Percentiles rank a stretch among this genome's conserved stretches.
These are phyloP conservation scores for Poecilia velifera DNA, from an alignment of 2,797 vertebrate genomes.

Conservation along the genomic window DNA sequence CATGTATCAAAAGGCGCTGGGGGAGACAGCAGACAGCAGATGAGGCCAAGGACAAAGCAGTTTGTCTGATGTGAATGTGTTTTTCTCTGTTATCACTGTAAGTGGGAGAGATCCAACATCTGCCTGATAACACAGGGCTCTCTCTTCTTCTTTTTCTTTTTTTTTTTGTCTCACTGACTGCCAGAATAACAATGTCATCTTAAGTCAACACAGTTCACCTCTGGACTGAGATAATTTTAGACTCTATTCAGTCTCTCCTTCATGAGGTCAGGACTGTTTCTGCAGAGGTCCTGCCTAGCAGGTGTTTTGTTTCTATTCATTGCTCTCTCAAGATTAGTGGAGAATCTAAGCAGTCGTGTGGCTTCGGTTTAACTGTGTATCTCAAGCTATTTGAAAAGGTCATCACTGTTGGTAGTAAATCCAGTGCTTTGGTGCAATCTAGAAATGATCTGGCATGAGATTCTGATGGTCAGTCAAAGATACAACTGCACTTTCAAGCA, in stretches of 20 bases:
- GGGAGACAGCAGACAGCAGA: conserved; percentile 44
- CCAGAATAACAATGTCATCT: conserved; percentile 45
- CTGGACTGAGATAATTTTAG: conserved; percentile 33
- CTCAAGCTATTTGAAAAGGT: not conserved
- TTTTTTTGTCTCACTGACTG: conserved; percentile 25
- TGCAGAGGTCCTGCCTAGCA: conserved; percentile 26
- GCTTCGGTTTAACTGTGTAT: not conserved
- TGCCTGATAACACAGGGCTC: conserved; percentile 54
- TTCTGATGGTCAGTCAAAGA: not conserved
- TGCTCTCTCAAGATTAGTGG: not conserved
- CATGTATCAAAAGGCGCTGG: conserved; percentile 41
- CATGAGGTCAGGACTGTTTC: conserved; percentile 37
- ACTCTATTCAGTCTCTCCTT: conserved; percentile 18
- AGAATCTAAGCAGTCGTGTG: not conserved
- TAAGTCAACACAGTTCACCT: conserved; percentile 46
- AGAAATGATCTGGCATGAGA: not conserved
- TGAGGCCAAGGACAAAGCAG: conserved; percentile 54
- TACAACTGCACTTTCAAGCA: not conserved
- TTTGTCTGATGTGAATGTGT: conserved; percentile 67
- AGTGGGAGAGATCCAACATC: conserved; percentile 52
- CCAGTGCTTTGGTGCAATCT: not conserved
- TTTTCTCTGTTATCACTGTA: conserved; percentile 64
- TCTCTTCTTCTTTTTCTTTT: conserved; percentile 23
- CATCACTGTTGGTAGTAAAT: not conserved
- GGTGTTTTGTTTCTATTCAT: not conserved